A percentile compares a stretch with the other conserved stretches of the same genome.
phyloP scores from a whole-genome alignment of 2,113 vertebrate species.

The Chaetura pelagica region DNA sequence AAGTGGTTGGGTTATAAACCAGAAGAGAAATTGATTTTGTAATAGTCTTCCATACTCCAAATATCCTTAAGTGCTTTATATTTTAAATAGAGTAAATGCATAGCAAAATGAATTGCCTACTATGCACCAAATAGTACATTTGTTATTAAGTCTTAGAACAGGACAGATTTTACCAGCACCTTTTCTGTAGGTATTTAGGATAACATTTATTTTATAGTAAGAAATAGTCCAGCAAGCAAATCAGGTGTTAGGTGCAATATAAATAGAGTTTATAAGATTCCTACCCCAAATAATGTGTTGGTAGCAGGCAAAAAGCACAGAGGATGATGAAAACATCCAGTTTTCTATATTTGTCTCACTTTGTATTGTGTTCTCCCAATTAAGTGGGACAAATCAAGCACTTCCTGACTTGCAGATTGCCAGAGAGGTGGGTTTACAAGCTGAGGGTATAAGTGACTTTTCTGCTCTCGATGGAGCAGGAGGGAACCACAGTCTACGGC shows the following conservation, averaged over 20 bases:
- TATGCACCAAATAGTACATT: conserved; percentile 8
- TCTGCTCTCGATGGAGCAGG: not conserved
- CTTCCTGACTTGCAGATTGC: not conserved
- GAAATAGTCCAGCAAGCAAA: not conserved
- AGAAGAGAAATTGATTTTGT: conserved; percentile 68
- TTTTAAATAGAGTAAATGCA: conserved; percentile 52
- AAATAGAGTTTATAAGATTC: not conserved
- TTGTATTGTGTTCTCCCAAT: not conserved
- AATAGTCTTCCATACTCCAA: conserved; percentile 46
- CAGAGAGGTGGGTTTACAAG: not conserved
- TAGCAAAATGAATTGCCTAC: conserved; percentile 53
- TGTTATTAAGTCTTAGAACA: not conserved
- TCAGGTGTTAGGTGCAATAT: not conserved
- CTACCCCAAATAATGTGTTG: not conserved
- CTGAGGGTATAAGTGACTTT: not conserved
- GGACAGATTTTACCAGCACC: not conserved
- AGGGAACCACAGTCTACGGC: not conserved
- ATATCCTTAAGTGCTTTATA: conserved; percentile 57
- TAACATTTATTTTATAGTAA: not conserved
- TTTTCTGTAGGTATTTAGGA: not conserved
- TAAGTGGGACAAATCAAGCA: not conserved
- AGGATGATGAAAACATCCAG: not conserved
- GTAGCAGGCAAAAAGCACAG: not conserved
- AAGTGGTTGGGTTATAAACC: conserved; percentile 57
- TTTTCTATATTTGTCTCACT: not conserved